phyloP scores from a whole-genome alignment of 2,888 invertebrate genomes.

The Lepidochrysops patricia region DNA sequence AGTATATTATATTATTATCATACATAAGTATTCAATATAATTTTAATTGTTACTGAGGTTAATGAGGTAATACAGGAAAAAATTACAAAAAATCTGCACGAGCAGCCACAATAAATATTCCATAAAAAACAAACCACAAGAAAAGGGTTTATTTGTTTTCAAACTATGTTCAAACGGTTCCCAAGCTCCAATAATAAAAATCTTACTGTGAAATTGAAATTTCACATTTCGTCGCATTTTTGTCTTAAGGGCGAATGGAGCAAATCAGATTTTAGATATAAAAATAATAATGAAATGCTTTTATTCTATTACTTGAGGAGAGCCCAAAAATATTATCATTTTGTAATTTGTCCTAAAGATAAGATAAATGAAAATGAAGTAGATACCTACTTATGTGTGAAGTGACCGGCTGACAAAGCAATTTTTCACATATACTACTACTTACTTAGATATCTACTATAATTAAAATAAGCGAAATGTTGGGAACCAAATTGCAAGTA shows the following conservation, averaged over 20 bases:
- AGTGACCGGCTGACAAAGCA: no score
- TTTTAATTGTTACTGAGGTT: no score
- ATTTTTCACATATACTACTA: no score
- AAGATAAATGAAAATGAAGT: not conserved
- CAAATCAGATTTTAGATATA: slow-evolving; percentile 9
- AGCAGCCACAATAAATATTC: slow-evolving; percentile 62
- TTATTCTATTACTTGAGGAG: not conserved
- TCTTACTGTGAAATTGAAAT: slow-evolving; percentile 56
- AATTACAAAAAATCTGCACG: no score
- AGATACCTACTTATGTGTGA: no score
- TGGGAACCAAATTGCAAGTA: no score
- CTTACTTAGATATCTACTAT: no score
- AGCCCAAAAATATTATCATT: not conserved
- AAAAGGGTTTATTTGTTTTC: slow-evolving; percentile 70
- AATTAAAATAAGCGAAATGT: no score
- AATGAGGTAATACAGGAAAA: no score
- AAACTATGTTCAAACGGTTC: slow-evolving; percentile 59
- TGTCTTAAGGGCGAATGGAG: slow-evolving; percentile 18
- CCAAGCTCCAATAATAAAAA: slow-evolving; percentile 53
- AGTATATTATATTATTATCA: no score
- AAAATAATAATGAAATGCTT: slow-evolving; percentile 10
- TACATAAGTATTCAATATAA: no score
- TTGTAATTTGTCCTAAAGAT: not conserved
- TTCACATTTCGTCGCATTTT: slow-evolving; percentile 47
- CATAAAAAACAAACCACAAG: slow-evolving; percentile 50